Evolutionary conservation across 2,888 invertebrate species (phyloP).

Genomic region (Melangyna quadrimaculata): DNA sequence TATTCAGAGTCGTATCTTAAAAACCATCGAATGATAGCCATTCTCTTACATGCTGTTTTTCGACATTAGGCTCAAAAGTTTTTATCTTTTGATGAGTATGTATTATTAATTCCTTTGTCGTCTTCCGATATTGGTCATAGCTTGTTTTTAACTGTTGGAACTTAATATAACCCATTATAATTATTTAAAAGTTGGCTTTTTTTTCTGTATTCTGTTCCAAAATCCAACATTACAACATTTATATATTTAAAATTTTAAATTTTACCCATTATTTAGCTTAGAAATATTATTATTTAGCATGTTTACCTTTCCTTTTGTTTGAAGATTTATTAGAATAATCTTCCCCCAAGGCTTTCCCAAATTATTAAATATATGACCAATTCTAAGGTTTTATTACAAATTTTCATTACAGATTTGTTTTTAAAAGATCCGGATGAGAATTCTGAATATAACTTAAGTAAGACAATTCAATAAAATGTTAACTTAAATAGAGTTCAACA

Average conservation of each 20-base stretch:
- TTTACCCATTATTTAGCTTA: background rate
- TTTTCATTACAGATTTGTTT: constrained; percentile 36
- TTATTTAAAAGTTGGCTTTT: constrained; percentile 11
- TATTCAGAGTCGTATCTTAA: too few relatives aligned
- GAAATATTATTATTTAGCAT: constrained; percentile 11
- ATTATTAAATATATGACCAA: background rate
- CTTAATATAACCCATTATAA: background rate
- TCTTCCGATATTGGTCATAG: background rate
- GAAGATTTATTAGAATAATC: background rate
- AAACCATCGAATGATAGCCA: too few relatives aligned
- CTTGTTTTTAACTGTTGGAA: background rate
- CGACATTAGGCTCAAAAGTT: background rate
- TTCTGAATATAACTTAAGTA: constrained; percentile 27
- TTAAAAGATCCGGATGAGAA: constrained; percentile 33
- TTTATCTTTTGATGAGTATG: too few relatives aligned
- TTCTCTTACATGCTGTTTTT: too few relatives aligned
- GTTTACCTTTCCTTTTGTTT: constrained; percentile 23
- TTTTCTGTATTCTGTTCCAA: background rate
- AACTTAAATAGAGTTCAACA: constrained; percentile 2
- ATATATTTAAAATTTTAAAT: background rate
- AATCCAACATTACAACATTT: background rate
- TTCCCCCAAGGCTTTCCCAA: background rate
- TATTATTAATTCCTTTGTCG: background rate
- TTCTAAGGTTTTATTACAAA: constrained; percentile 19
- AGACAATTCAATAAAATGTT: background rate